Evolutionary conservation across 2,888 invertebrate species (phyloP), one percentile per base, ranked within the genome.

Genomic region (Augiades crinisus): DNA sequence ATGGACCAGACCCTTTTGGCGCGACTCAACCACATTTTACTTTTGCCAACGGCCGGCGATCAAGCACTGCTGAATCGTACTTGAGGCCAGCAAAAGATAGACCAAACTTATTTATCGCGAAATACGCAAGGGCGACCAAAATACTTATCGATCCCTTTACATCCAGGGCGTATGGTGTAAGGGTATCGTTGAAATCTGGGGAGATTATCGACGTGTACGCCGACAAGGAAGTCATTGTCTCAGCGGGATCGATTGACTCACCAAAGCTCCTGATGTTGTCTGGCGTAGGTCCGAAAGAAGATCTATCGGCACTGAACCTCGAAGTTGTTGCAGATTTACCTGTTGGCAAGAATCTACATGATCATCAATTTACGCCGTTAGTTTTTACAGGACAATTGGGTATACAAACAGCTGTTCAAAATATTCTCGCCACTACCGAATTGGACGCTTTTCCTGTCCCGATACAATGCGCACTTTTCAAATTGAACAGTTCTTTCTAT

Each of bases 261-360:
- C 80, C 87, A 3, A 83, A 86, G 61, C 64, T 86, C 34, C 61
- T 87, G 43, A 74, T 86, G 75, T 64, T 84, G 0, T 85, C 88
- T 17, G 86, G 86, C 0, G 68, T 87, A 47, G 86, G 87, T 0
- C 86, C 84, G 1, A 51, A 53, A 49, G 64, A 74, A 21, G 72
- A 77, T 36, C 60, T 87, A 19, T 47, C 57, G 5, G 73, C 64
- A 54, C 59, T 73, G 8, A 60, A 69, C 5, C 82, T 87, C 30
- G 46, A 70, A 5, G 59, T 71, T 0, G 24, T 83, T 3, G 63
- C 65, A 0, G 69, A 87, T 56, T 73, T 87, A 40, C 87, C 86
- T 0, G 87, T 87, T 1, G 86, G 86, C 0, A 69, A 71, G 61
- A 79, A 84, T 61, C 65, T 87, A 46, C 83, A 83, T 12, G 86